Evolutionary conservation across 2,113 vertebrate species (phyloP), one percentile per base, ranked within the genome.

Genomic region (Larimichthys polyactis): DNA sequence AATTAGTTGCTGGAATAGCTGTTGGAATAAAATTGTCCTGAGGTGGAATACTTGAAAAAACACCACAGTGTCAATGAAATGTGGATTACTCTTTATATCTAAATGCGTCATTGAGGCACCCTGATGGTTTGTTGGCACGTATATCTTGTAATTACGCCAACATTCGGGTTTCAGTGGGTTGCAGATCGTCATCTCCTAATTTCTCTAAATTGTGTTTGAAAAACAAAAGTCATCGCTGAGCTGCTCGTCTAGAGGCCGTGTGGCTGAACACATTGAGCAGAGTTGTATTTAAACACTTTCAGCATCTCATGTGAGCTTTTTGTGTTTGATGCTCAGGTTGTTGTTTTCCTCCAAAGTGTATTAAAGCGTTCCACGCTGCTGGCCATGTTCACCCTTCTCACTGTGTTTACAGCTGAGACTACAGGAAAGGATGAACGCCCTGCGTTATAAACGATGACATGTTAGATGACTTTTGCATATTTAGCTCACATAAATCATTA

Each of bases 371-470:
- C 51, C 27, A 12, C 24, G 16, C 32, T 24, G 19, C 29, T 15
- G 32, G 44, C 36, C 27, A 3, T 63, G 62, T 72, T 71, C 19
- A 17, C 62, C 14, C 57, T 15, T 29, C 70, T 72, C 55, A 1
- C 27, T 48, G 71, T 79, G 67, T 51, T 68, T 68, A 59, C 64
- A 69, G 62, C 51, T 29, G 54, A 64, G 52, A 10, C 17, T 58
- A 36, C 32, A 36, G 32, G 32, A 36, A 36, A 36, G 32, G 32
- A 32, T 32, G 32, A 32, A 6, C 32, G 5, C 32, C 32, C 32
- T 32, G 5, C 6, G 32, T 36, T 36, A 1, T 36, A 36, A 36
- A 36, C 32, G 29, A 40, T 40, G 36, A 40, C 36, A 40, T 8
- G 7, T 36, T 8, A 36, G 36, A 40, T 40, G 36, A 40, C 36